Conservation (phyloP, 2,888 invertebrate species). For the Thymelicus sylvestris region DNA sequence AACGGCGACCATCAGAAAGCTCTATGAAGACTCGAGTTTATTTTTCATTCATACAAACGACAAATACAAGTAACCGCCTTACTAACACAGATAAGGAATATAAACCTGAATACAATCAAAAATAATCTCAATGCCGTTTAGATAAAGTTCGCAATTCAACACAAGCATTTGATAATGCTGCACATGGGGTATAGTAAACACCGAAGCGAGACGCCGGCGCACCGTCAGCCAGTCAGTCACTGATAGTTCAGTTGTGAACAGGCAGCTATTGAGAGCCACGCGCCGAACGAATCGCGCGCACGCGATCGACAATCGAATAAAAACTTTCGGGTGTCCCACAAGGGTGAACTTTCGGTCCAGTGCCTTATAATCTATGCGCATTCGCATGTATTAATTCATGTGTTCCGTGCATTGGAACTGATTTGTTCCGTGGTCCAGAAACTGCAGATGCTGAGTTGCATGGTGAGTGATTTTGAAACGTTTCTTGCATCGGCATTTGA, state of each 20-base stretch:
- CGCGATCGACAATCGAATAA: constrained; percentile 64
- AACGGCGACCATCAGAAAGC: constrained; percentile 75
- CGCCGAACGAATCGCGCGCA: constrained; percentile 62
- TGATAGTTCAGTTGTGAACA: constrained; percentile 65
- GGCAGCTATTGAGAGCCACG: constrained; percentile 68
- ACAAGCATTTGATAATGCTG: constrained; percentile 64
- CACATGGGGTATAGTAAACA: constrained; percentile 80
- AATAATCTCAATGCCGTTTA: constrained; percentile 17
- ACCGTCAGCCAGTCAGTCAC: constrained; percentile 62
- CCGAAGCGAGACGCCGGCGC: constrained; percentile 67
- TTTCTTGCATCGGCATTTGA: constrained; percentile 62
- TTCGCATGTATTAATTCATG: constrained; percentile 45
- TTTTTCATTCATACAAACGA: constrained; percentile 82
- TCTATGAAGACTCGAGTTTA: constrained; percentile 70
- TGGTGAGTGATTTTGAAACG: constrained; percentile 76
- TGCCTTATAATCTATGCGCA: constrained; percentile 54
- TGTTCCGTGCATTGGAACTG: constrained; percentile 59
- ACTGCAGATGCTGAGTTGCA: constrained; percentile 71
- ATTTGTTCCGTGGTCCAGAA: constrained; percentile 61
- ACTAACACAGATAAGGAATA: constrained; percentile 75
- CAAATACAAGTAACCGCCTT: constrained; percentile 78
- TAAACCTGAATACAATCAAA: constrained; percentile 42
- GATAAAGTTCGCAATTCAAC: constrained; percentile 53
- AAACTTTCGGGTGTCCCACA: constrained; percentile 60
- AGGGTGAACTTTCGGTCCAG: constrained; percentile 66